Base-by-base conservation (phyloP, 2,113 vertebrate species). In the Neodontobutis hainanensis region DNA sequence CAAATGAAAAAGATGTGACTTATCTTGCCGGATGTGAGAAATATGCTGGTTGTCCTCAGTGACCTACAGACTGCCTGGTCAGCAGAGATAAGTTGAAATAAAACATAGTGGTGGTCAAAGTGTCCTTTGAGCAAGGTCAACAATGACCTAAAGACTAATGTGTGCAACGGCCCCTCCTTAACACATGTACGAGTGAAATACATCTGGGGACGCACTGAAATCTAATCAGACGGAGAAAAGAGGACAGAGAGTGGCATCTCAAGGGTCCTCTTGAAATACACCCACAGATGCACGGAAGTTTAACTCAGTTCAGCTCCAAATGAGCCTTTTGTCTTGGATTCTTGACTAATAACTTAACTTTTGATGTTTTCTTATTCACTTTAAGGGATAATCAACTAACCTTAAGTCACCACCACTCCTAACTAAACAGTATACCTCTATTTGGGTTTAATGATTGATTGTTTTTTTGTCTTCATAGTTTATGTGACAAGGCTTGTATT, bases 351-450 rank as follows among this genome's bases (percentile, higher is more conserved):
- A 11, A 27, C 32, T 14, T 8, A 5, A 53, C 51, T 53, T 27
- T 53, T 53, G 27, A 53, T 53, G 51, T 4, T 53, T 53, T 35
- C 9, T 52, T 52, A 35, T 53, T 53, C 11, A 53, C 51, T 53
- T 53, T 14, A 35, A 32, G 32, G 3, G 35, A 53, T 27, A 6
- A 6, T 11, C 14, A 53, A 53, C 7, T 34, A 10, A 51, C 6
- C 4, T 51, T 11, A 51, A 27, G 5, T 35, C 51, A 53, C 35
- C 35, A 53, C 35, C 6, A 34, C 32, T 12, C 35, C 19, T 53
- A 53, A 35, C 34, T 53, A 11, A 11, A 32, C 34, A 35, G 32
- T 35, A 35, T 32, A 27, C 32, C 5, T 53, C 3, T 1, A 9
- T 35, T 53, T 4, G 35, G 11, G 6, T 35, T 14, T 34, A 27